phyloP scores from a whole-genome alignment of 2,888 invertebrate genomes.

The Limnephilus marmoratus region DNA sequence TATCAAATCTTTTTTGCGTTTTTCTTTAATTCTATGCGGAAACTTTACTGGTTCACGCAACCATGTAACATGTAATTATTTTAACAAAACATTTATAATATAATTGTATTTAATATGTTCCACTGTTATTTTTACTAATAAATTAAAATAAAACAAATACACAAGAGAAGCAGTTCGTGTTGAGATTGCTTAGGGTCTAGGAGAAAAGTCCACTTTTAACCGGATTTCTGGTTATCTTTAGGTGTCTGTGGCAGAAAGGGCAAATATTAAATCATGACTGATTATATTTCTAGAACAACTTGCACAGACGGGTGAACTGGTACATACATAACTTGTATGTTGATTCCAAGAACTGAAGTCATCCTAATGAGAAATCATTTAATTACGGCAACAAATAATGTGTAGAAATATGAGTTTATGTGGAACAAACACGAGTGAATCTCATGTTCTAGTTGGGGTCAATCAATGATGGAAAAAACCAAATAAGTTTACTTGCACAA shows the following conservation, averaged over 20 bases:
- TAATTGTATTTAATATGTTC: too few species aligned
- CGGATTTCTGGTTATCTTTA: constrained; percentile 26
- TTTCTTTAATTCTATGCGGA: too few species aligned
- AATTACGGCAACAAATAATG: not conserved
- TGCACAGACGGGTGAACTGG: not conserved
- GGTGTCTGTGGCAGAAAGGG: constrained; percentile 14
- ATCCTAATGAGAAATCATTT: not conserved
- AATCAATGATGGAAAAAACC: not conserved
- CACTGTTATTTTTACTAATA: too few species aligned
- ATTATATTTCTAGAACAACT: constrained; percentile 30
- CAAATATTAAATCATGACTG: constrained; percentile 29
- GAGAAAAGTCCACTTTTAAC: constrained; percentile 26
- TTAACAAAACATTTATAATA: too few species aligned
- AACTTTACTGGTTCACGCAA: too few species aligned
- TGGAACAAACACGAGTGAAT: not conserved
- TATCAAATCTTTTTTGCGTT: too few species aligned
- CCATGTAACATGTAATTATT: too few species aligned
- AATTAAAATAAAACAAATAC: not conserved
- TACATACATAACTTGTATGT: not conserved
- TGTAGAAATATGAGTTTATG: not conserved
- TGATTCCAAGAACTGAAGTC: not conserved
- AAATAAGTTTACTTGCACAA: not conserved
- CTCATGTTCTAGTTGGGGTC: not conserved
- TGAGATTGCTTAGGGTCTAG: not conserved
- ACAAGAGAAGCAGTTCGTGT: not conserved